Evolutionary conservation across 2,888 invertebrate species (phyloP).

Genomic region (Tortrix viridana): DNA sequence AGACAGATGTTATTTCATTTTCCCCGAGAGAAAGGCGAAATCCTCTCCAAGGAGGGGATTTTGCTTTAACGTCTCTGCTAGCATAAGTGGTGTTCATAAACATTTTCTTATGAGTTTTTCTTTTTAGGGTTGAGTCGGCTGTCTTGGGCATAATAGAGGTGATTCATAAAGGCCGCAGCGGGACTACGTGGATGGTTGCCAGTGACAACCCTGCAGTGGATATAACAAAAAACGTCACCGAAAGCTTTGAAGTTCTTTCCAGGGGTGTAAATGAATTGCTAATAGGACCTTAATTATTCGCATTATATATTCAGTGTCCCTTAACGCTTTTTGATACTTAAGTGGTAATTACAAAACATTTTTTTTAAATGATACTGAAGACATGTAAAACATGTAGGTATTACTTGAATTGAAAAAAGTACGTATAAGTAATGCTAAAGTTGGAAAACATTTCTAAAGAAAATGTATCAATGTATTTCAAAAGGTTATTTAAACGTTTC

Average conservation of each 20-base stretch:
- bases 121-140: conserved; percentile 71
- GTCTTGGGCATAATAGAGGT: conserved; percentile 70
- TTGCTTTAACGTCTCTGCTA: conserved; percentile 18
- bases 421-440: neutral
- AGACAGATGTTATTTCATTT: conserved; percentile 34
- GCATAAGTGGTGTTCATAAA: conserved; percentile 31
- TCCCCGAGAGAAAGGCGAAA: conserved; percentile 9
- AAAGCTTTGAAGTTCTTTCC: conserved; percentile 56
- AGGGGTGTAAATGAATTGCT: conserved; percentile 37
- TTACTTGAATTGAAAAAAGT: no score
- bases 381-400: no score
- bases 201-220: conserved; percentile 66
- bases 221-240: conserved; percentile 55
- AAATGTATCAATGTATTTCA: conserved; percentile 20
- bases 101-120: conserved; percentile 38
- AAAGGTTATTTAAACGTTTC: conserved; percentile 39
- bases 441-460: neutral
- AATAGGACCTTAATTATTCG: conserved; percentile 28
- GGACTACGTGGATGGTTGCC: conserved; percentile 72
- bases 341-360: neutral
- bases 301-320: neutral
- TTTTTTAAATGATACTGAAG: neutral
- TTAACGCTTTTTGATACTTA: neutral
- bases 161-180: conserved; percentile 61
- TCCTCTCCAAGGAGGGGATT: conserved; percentile 20